Evolutionary conservation across 2,797 vertebrate species (phyloP), one percentile per base, ranked within the genome.

Genomic region (Philypnodon macrostomus): DNA sequence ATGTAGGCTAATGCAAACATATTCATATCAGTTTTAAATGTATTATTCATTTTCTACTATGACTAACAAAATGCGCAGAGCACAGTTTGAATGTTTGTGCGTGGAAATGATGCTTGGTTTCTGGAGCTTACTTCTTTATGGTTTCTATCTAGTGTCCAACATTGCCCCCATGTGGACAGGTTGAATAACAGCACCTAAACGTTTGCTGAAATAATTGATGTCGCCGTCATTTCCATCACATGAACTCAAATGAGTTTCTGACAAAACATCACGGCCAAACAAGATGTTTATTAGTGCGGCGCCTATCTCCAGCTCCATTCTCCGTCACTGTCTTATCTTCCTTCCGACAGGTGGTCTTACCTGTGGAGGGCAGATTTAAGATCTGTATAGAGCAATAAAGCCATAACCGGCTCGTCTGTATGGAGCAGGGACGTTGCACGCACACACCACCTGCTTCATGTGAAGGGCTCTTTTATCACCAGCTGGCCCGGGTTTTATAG

Each of bases 321-420:
- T 63, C 46, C 69, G 61, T 69, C 67, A 61, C 74, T 82, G 73
- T 81, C 72, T 87, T 85, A 84, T 87, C 81, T 52, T 58, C 75
- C 71, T 78, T 85, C 81, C 57, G 78, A 84, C 88, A 90, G 88
- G 88, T 91, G 89, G 84, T 77, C 72, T 75, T 72, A 86, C 80
- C 76, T 73, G 74, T 69, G 74, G 70, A 75, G 70, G 67, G 54
- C 68, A 78, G 81, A 82, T 89, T 85, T 87, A 82, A 84, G 81
- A 87, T n/a, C 7, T 87, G 84, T 85, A 79, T 37, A 17, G 63
- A 73, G 85, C 75, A 85, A 91, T 90, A 88, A 90, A 91, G 78
- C 85, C 77, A 87, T 90, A 90, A 90, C 80, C 59, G 63, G 69
- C 75, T 69, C 27, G 70, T 61, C 44, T 70, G 73, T 83, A 83